Base-by-base conservation (phyloP, 1,140 invertebrate genomes). In the Cataglyphis hispanica region DNA sequence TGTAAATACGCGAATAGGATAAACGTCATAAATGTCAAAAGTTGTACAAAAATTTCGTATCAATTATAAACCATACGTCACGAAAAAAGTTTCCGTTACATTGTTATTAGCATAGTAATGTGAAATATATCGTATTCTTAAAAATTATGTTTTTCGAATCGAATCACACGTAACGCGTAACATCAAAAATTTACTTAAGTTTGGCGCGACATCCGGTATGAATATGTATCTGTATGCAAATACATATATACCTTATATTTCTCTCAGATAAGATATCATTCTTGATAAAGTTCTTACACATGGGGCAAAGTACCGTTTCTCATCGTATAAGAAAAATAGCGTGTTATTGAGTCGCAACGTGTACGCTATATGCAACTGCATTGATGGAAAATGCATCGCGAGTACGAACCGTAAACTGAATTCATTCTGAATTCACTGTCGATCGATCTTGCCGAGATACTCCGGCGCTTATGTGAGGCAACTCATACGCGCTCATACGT, bases 401-500 rank as follows among this genome's bases (percentile, higher is more conserved):
- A 72, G 25, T 2, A 11, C 37, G 5, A 1, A 1, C 37, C 3
- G 27, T 46, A 72, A 50, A 74, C 67, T 83, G 37, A 78, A 84
- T 88, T 86, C 61, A 80, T 81, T 37, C 56, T 58, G n/a, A 6
- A 70, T 61, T 72, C 78, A 74, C 56, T 25, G 19, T 58, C 64
- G 75, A 89, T 89, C 80, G 80, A 87, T 87, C 46, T 66, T 53
- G 67, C 64, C 66, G 67, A 75, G 78, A 87, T 76, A 58, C 25
- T 50, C 70, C 64, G 25, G 84, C 43, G 83, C 86, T 85, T 85
- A 90, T 87, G 69, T 84, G 78, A 86, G 75, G 16, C 70, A 84
- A 86, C 31, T 60, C 80, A 66, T 87, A 72, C 88, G 85, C 78
- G 81, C 86, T 84, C 85, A 87, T 92, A 91, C 88, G 69, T 92